Conservation (phyloP, 2,113 vertebrate genomes). For the Zeus faber region DNA sequence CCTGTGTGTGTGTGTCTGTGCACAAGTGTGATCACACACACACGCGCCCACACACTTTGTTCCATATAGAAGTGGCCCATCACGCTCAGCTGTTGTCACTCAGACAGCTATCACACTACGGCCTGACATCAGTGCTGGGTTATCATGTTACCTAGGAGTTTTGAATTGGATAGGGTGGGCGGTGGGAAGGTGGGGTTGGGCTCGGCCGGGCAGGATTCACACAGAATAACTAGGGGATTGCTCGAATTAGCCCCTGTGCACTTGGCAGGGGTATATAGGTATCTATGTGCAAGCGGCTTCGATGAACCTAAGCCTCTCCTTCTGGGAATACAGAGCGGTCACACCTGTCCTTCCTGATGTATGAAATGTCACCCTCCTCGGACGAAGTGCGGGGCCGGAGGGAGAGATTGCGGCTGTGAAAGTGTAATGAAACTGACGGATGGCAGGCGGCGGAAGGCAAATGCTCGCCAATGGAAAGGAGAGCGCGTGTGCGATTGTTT, state of each 20-base stretch:
- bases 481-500: no score
- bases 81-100: constrained; percentile 40
- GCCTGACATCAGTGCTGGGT: constrained; percentile 19
- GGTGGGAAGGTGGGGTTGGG: neutral
- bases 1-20: neutral
- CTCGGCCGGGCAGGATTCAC: neutral
- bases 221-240: constrained; percentile 18
- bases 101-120: constrained; percentile 5
- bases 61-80: constrained; percentile 4
- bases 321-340: constrained; percentile 28
- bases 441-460: no score
- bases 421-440: no score
- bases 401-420: no score
- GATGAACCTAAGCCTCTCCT: constrained; percentile 45
- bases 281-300: constrained; percentile 38
- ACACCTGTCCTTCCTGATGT: constrained; percentile 45
- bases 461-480: no score
- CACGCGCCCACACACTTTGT: neutral
- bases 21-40: neutral
- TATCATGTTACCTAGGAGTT: constrained; percentile 37
- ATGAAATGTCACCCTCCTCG: no score
- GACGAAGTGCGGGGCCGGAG: no score
- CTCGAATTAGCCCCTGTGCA: constrained; percentile 41
- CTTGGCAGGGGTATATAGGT: constrained; percentile 9
- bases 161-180: neutral